Evolutionary conservation across 2,113 vertebrate genomes (phyloP), one percentile per base, ranked within the genome.

Genomic region (Castor canadensis): DNA sequence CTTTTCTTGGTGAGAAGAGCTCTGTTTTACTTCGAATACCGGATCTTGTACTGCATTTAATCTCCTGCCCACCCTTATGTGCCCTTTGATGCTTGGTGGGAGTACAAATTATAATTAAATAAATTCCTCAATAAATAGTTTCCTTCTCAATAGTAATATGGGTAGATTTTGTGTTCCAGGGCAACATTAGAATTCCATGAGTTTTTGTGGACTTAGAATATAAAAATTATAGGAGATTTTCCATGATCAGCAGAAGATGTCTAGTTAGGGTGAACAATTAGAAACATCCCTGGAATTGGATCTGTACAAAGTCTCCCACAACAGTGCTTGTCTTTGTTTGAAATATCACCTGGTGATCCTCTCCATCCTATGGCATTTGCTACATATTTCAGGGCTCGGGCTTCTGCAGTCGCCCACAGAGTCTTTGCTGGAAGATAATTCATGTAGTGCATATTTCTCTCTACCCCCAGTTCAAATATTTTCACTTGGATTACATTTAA

Each of bases 401-500:
- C 5, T 54, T 83, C 64, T 67, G 40, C 35, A 6, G 16, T n/a
- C 28, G 47, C 56, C 35, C 0, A 3, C 30, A 26, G 58, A 77
- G 20, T 15, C 22, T 60, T 49, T 79, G 11, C 32, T 54, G 30
- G 62, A 89, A 49, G 49, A 89, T 86, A 92, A 72, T 49, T 89
- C 58, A 93, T n/a, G 56, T 82, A 52, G 2, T 40, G 24, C 28
- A 52, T 75, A 43, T 43, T 94, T 56, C 71, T 67, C 11, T 76
- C 16, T 6, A 69, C 5, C 11, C 35, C 35, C 40, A 75, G 15
- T 56, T 89, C 56, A 87, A 84, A 87, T 89, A 12, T 30, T 89
- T 94, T 83, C n/a, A 32, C 87, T 67, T 87, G 30, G 24, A 80
- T 93, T 95, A 75, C 72, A 87, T 66, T 9, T 77, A 47, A 87